Base-by-base conservation (phyloP, 2,888 invertebrate species). In the Agapetus fuscipes region DNA sequence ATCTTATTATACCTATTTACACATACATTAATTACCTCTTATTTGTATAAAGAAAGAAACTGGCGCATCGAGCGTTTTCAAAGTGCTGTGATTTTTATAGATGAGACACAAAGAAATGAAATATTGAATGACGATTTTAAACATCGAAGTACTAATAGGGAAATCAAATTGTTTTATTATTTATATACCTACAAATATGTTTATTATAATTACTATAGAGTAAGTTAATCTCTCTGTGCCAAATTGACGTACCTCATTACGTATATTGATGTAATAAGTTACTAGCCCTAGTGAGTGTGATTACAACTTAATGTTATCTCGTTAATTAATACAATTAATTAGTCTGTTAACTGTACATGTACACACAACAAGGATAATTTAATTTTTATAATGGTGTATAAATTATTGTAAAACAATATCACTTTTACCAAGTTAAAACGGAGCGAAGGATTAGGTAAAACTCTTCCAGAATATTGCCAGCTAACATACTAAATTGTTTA, bases 221-320 rank as follows among this genome's bases (percentile, higher is more conserved):
- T 44, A 46, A 47, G 39, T 40, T 43, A 74, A 71, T 76, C 75
- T 76, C 76, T 76, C 76, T 79, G 81, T 81, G 81, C 81, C 81
- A 81, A 80, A 79, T 80, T 72, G 74, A 71, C 77, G 79, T 80
- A 81, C 81, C 80, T 80, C 80, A 80, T 77, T 70, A 74, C 69
- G 53, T 67, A 64, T 50, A 49, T 48, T 43, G 48, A 62, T 57
- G 67, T 66, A 65, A 61, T 66, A 66, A 64, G 62, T 55, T 62
- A 64, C 28, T 32, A 41, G 54, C 54, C 53, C 60, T 61, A 48
- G 41, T 45, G 39, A 43, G 48, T 48, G 46, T 45, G 46, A 46
- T 43, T 45, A 36, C n/a, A 44, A 38, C 17, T 41, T 35, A 48
- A 45, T 48, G 37, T 48, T 48, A 45, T 48, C 37, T 45, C 34